Evolutionary conservation across 2,113 vertebrate genomes (phyloP), one percentile per base, ranked within the genome.

Genomic region (Gopherus flavomarginatus): DNA sequence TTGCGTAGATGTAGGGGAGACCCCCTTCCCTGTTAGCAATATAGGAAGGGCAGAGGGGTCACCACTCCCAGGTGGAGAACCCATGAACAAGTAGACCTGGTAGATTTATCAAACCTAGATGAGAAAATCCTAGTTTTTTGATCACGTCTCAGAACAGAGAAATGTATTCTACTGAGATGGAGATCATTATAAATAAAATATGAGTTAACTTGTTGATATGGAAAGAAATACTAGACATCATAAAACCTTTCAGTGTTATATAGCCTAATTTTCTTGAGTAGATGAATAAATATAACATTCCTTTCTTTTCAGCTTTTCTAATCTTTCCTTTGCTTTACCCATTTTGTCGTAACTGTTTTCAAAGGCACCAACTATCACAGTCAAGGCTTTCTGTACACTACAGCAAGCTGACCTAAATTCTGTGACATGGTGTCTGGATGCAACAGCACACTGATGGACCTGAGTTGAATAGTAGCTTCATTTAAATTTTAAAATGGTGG

Each of bases 1-100:
- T 44, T 24, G 24, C 84, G 42, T 42, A 4, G 24, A 84, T 92
- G 52, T 35, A 84, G 59, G 59, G 47, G 52, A 84, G 5, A 29
- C 89, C 95, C 95, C 49, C 92, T 93, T 90, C 83, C 93, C 82
- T 16, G 29, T 59, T 12, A 81, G 50, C 54, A 84, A 31, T 72
- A 69, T 0, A 2, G 83, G 82, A 95, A 47, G 26, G 62, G 69
- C 89, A 82, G 69, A 92, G 69, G 72, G 81, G 27, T 95, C 42
- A 1, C 13, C 93, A 89, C 83, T 12, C 8, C 6, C 17, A 54
- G 10, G 79, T 17, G 88, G 84, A 91, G n/a, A 94, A 75, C 44
- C 88, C 84, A 94, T 42, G 72, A 44, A 86, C 57, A 72, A 91
- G 57, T 27, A 65, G 42, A 86, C 57, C 65, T 92, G 11, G 50